Conservation (phyloP, 1,140 invertebrate species). For the Mya arenaria region DNA sequence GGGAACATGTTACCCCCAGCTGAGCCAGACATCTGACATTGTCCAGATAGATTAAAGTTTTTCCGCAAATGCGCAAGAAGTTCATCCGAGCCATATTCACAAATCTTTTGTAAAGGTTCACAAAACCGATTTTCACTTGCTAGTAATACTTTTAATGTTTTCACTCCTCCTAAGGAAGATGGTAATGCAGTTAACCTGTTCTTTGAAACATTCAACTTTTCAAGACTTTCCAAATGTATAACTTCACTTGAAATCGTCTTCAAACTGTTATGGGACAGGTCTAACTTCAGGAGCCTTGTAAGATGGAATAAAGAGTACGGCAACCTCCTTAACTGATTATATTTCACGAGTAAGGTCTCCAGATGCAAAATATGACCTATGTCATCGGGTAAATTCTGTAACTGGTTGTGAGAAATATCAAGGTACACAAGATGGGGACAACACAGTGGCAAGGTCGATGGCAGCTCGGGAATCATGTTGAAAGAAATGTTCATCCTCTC, state of each 20-base stretch:
- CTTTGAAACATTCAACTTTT: conserved; percentile 77
- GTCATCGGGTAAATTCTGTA: conserved; percentile 76
- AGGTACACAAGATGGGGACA: conserved; percentile 79
- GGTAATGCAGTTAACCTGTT: conserved; percentile 79
- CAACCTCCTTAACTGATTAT: conserved; percentile 73
- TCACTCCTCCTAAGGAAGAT: conserved; percentile 72
- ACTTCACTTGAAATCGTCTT: conserved; percentile 74
- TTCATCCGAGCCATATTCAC: conserved; percentile 77
- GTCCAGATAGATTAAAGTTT: conserved; percentile 61
- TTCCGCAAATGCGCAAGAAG: conserved; percentile 75
- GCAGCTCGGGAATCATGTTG: conserved; percentile 76
- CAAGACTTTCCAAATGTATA: conserved; percentile 75
- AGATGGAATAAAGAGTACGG: conserved; percentile 75
- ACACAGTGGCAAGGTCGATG: conserved; percentile 77
- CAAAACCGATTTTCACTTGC: conserved; percentile 74
- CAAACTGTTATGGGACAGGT: conserved; percentile 79
- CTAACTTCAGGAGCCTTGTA: conserved; percentile 78
- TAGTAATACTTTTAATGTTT: conserved; percentile 72
- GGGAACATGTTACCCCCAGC: conserved; percentile 75
- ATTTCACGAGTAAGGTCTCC: conserved; percentile 70
- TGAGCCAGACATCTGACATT: conserved; percentile 32
- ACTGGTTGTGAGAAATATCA: conserved; percentile 78
- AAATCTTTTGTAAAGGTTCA: conserved; percentile 76
- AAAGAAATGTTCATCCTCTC: conserved; percentile 77
- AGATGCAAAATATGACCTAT: conserved; percentile 80